These are phyloP conservation scores for Colletes collaris DNA, from an alignment of 2,888 invertebrate genomes.

Conservation along the genomic window DNA sequence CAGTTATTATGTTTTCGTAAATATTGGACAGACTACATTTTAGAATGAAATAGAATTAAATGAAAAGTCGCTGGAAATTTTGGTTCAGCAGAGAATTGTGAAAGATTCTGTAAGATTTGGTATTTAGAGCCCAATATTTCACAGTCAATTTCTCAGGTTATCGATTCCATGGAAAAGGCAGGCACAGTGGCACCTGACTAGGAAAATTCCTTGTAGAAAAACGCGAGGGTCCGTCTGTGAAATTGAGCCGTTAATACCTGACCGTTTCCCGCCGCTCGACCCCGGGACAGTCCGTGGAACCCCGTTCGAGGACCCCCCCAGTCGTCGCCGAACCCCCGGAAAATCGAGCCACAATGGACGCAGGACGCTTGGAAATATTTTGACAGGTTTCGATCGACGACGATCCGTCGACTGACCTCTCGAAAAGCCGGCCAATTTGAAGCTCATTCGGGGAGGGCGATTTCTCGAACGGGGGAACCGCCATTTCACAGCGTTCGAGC, in stretches of 20 bases:
- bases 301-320: slow-evolving; percentile 65
- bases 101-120: no score
- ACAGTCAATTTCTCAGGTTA: not conserved
- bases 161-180: slow-evolving; percentile 26
- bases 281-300: slow-evolving; percentile 55
- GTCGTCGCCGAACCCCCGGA: slow-evolving; percentile 61
- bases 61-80: no score
- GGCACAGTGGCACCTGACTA: slow-evolving; percentile 62
- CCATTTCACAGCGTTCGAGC: slow-evolving; percentile 77
- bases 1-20: no score
- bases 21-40: no score
- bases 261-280: slow-evolving; percentile 49
- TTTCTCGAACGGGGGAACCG: slow-evolving; percentile 75
- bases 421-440: slow-evolving; percentile 46
- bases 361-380: slow-evolving; percentile 72
- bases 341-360: slow-evolving; percentile 62
- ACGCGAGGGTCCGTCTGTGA: slow-evolving; percentile 71
- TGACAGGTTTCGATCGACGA: slow-evolving; percentile 72
- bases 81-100: no score
- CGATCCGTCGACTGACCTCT: slow-evolving; percentile 12
- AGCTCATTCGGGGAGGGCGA: slow-evolving; percentile 14
- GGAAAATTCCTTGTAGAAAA: slow-evolving; percentile 54
- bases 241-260: slow-evolving; percentile 81
- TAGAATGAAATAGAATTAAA: no score
- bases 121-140: no score